Percentiles rank a stretch among this genome's conserved stretches.
phyloP scores from a whole-genome alignment of 2,888 invertebrate species.

The Troides aeacus region DNA sequence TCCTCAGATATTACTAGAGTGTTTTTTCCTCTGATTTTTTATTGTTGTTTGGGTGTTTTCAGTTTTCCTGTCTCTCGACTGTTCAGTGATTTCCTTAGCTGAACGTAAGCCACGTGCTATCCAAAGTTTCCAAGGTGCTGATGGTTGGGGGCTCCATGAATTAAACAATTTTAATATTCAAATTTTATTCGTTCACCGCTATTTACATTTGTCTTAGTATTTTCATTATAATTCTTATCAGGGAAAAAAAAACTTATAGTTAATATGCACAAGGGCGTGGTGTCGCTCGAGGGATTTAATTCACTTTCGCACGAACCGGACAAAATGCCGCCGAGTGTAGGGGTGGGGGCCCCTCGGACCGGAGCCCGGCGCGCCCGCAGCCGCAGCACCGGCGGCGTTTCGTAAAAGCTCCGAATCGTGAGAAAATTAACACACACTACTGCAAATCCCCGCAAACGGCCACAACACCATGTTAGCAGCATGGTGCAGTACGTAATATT shows the following conservation, averaged over 20 bases:
- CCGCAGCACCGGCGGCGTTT: slow-evolving; percentile 4
- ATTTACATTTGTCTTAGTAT: neutral
- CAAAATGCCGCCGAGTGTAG: neutral
- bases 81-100: too few species aligned
- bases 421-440: slow-evolving; percentile 6
- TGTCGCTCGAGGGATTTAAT: slow-evolving; percentile 16
- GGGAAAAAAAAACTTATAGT: neutral
- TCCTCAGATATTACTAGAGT: too few species aligned
- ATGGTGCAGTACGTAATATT: slow-evolving; percentile 6
- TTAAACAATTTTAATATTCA: too few species aligned
- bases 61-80: too few species aligned
- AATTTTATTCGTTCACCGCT: neutral
- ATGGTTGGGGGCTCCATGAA: too few species aligned
- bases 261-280: slow-evolving; percentile 10
- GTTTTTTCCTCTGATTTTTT: too few species aligned
- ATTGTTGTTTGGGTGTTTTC: too few species aligned
- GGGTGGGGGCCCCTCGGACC: neutral
- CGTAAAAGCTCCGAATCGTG: neutral
- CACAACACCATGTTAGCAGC: slow-evolving; percentile 12
- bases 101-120: too few species aligned
- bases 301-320: slow-evolving; percentile 9
- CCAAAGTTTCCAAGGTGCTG: too few species aligned
- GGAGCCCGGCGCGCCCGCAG: neutral
- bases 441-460: slow-evolving; percentile 17
- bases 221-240: neutral